A percentile compares a stretch with the other conserved stretches of the same genome.
Conservation (phyloP, 2,797 vertebrate genomes). For the Pseudotriccus pelzelni region DNA sequence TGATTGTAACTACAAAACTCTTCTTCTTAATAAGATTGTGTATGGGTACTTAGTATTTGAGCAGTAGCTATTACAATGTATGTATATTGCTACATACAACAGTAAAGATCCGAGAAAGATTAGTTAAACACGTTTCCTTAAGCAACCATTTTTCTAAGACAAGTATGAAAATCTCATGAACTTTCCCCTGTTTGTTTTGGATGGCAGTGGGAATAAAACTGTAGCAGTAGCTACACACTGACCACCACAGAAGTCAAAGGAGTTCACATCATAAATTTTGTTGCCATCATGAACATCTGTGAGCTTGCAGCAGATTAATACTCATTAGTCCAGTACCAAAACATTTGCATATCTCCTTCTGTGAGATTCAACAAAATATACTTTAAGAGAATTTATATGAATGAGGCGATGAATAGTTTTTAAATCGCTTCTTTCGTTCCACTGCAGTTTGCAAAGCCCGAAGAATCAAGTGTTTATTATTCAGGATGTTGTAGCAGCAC, state of each 20-base stretch:
- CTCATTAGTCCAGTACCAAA: neutral
- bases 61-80: neutral
- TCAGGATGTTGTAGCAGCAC: slow-evolving; percentile 79
- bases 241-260: neutral
- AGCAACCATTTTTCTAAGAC: neutral
- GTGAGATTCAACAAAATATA: neutral
- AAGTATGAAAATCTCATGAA: neutral
- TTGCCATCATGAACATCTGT: neutral
- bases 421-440: slow-evolving; percentile 44
- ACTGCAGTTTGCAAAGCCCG: slow-evolving; percentile 70
- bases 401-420: neutral
- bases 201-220: neutral
- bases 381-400: neutral
- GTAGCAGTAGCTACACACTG: neutral
- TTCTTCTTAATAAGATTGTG: neutral
- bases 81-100: neutral
- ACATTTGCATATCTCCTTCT: neutral
- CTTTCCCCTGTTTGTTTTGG: neutral
- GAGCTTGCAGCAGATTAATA: neutral
- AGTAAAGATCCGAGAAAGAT: neutral
- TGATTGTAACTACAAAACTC: neutral
- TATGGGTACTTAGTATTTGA: neutral
- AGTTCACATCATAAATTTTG: neutral
- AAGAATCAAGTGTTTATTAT: slow-evolving; percentile 75
- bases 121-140: neutral